Base-by-base conservation (phyloP, 1,140 invertebrate species). In the Chionoecetes opilio region DNA sequence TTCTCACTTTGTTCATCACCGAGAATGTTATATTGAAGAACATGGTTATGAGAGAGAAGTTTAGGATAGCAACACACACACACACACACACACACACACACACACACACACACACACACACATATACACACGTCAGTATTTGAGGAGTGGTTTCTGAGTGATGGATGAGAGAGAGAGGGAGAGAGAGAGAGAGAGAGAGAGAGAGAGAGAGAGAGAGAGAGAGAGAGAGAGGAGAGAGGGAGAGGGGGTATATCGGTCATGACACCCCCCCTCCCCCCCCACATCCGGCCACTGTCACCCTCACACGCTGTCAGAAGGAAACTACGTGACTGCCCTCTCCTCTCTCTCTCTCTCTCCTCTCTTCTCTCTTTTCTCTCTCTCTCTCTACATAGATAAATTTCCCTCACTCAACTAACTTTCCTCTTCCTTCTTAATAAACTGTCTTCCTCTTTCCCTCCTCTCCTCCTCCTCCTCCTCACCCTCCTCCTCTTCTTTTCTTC, bases 81-180 rank as follows among this genome's bases (percentile, higher is more conserved):
- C 63, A 92, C 91, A 92, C 91, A 92, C 91, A 82, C 75, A 92
- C 91, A 92, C 91, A 92, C 3, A 32, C 63, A 82, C 63, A 82
- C n/a, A 26, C 29, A 31, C 53, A 82, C 26, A 63, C 53, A 63
- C 53, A 63, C 53, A 63, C 53, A 63, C 53, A 63, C 53, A 63
- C 53, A n/a, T 26, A 75, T 26, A 75, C 63, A 75, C 63, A 75
- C 63, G 26, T 75, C 63, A 75, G 5, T 75, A n/a, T 75, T 75
- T 75, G 63, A 75, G 63, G 63, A 75, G 46, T 53, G 46, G 63
- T n/a, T 26, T 53, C 46, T 53, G 11, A 9, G 46, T 53, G 46
- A 53, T 53, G 46, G 46, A 53, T 53, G 63, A 75, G 63, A 75
- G 63, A 75, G 63, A 75, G 63, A 75, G 53, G 26, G 53, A 63